Evolutionary conservation across 2,113 vertebrate species (phyloP).

Genomic region (Diadophis punctatus): DNA sequence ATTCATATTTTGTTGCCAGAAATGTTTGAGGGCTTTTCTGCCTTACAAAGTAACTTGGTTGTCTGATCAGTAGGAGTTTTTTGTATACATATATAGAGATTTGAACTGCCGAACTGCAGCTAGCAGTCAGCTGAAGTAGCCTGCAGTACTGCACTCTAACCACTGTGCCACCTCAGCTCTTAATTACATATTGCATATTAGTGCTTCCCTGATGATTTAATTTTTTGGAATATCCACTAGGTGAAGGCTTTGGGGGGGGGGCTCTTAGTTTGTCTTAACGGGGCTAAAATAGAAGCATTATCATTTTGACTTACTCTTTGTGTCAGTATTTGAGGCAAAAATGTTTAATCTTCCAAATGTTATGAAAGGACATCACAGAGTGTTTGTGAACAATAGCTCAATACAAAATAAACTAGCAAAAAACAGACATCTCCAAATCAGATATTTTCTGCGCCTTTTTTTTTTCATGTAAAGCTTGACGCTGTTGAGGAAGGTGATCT

Average conservation of each 20-base stretch:
- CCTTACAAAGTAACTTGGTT: background rate
- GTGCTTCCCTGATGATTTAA: background rate
- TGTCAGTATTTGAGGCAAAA: slow-evolving; percentile 13
- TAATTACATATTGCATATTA: background rate
- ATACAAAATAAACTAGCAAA: background rate
- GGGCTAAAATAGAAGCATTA: background rate
- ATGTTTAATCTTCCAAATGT: background rate
- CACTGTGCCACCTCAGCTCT: too few relatives aligned
- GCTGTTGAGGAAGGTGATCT: slow-evolving; percentile 46
- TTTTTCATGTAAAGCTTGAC: slow-evolving; percentile 56
- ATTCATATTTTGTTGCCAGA: background rate
- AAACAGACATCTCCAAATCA: slow-evolving; percentile 6
- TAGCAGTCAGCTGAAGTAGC: too few relatives aligned
- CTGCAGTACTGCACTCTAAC: too few relatives aligned
- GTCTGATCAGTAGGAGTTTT: background rate
- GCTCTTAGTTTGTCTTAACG: background rate
- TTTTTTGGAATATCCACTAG: background rate
- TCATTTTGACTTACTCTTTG: background rate
- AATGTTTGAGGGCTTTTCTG: background rate
- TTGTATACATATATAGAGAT: too few relatives aligned
- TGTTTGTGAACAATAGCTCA: slow-evolving; percentile 7
- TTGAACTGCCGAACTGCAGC: too few relatives aligned
- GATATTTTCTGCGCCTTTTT: slow-evolving; percentile 50
- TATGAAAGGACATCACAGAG: slow-evolving; percentile 31
- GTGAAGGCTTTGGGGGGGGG: background rate